A percentile compares a stretch with the other conserved stretches of the same genome.
These are phyloP conservation scores for Glaucidium brasilianum DNA, from an alignment of 2,113 vertebrate species.

Conservation along the genomic window DNA sequence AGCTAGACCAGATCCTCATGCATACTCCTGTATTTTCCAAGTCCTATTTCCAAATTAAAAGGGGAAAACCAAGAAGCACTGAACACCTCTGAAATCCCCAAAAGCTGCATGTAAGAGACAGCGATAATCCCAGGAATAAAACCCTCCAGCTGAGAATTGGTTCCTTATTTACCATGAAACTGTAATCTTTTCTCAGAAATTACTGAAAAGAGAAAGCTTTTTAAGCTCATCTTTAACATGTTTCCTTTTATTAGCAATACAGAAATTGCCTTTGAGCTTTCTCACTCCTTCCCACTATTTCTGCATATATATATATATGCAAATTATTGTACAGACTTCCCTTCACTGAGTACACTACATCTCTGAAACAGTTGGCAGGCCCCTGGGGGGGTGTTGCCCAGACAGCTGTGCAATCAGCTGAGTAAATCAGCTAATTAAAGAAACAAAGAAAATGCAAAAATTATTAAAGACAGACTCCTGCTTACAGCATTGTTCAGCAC, in stretches of 20 bases:
- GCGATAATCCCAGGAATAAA: background rate
- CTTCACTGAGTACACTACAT: background rate
- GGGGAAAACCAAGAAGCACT: background rate
- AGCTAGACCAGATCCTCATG: background rate
- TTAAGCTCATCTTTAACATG: conserved; percentile 26
- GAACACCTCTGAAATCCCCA: background rate
- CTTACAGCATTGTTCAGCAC: conserved; percentile 37
- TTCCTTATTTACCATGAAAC: conserved; percentile 47
- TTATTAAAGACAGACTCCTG: conserved; percentile 35
- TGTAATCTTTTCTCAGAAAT: conserved; percentile 26
- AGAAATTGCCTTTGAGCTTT: conserved; percentile 41
- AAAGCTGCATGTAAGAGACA: background rate
- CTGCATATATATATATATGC: conserved; percentile 16
- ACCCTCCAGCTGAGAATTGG: background rate
- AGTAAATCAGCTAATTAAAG: conserved; percentile 74
- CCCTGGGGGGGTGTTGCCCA: conserved; percentile 49
- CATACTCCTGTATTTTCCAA: background rate
- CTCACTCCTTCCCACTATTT: background rate
- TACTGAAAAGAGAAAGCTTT: conserved; percentile 39
- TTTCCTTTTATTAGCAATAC: conserved; percentile 29
- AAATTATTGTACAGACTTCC: conserved; percentile 53
- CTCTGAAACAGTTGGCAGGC: conserved; percentile 64
- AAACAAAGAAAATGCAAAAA: conserved; percentile 71
- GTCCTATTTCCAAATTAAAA: background rate
- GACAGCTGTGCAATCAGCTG: conserved; percentile 67